A percentile compares a stretch with the other conserved stretches of the same genome.
Conservation (phyloP, 2,113 vertebrate genomes). For the Hippocampus mohnikei region DNA sequence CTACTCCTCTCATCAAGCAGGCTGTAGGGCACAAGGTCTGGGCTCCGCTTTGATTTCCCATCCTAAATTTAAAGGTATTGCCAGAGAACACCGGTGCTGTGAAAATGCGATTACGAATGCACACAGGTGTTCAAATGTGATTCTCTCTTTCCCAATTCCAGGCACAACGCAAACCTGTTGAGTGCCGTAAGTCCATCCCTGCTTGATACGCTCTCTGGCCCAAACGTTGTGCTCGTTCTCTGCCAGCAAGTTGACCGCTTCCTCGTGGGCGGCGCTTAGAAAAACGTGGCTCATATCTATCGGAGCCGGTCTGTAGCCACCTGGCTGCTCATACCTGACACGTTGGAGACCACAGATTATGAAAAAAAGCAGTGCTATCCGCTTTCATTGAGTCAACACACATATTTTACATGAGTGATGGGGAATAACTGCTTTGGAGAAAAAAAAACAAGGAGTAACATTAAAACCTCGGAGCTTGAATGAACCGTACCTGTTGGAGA, state of each 20-base stretch:
- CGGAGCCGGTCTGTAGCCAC: constrained; percentile 87
- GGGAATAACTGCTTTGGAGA: not conserved
- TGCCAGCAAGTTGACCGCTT: constrained; percentile 83
- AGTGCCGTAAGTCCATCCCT: constrained; percentile 89
- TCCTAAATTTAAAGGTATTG: constrained; percentile 69
- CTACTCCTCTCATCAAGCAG: constrained; percentile 85
- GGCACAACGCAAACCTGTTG: constrained; percentile 76
- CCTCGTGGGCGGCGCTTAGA: constrained; percentile 80
- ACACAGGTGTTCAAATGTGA: not conserved
- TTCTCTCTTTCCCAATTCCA: not conserved
- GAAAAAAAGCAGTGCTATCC: not conserved
- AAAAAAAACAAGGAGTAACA: not conserved
- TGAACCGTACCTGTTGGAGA: constrained; percentile 79
- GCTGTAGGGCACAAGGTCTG: constrained; percentile 84
- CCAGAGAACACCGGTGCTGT: not conserved
- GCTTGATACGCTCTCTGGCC: constrained; percentile 86
- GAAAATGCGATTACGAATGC: not conserved
- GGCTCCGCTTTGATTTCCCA: constrained; percentile 85
- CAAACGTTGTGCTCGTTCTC: constrained; percentile 93
- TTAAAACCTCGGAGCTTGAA: not conserved
- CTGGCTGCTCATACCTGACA: constrained; percentile 84
- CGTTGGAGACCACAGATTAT: not conserved
- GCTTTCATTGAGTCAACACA: not conserved
- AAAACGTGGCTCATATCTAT: constrained; percentile 84
- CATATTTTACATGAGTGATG: not conserved